Evolutionary conservation across 1,140 invertebrate genomes (phyloP).

Genomic region (Drosophila mayri): DNA sequence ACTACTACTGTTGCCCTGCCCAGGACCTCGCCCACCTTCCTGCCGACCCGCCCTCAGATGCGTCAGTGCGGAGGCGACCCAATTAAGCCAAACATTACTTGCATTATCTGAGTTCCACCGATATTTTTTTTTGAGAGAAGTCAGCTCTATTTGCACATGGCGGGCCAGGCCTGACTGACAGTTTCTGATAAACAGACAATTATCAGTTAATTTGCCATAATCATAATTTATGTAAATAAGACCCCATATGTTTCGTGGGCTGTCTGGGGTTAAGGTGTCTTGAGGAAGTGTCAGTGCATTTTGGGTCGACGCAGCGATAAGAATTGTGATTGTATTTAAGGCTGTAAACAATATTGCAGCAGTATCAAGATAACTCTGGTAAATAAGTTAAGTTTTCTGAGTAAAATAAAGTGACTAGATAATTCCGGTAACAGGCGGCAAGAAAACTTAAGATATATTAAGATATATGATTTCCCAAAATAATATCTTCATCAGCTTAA

Average conservation of each 20-base stretch:
- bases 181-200: conserved; percentile 53
- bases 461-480: neutral
- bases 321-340: neutral
- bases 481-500: neutral
- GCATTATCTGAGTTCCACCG: conserved; percentile 62
- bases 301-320: conserved; percentile 22
- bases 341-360: conserved; percentile 38
- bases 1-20: conserved; percentile 20
- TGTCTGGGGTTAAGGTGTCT: conserved; percentile 9
- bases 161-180: conserved; percentile 14
- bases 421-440: neutral
- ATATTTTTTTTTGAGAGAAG: conserved; percentile 41
- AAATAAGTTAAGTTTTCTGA: conserved; percentile 21
- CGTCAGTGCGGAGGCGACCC: conserved; percentile 48
- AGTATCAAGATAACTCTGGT: conserved; percentile 24
- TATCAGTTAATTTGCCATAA: conserved; percentile 61
- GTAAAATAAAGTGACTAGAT: conserved; percentile 1
- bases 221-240: conserved; percentile 18
- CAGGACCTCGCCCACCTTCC: conserved; percentile 37
- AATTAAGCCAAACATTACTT: conserved; percentile 72
- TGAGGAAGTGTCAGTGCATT: conserved; percentile 27
- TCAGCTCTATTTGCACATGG: conserved; percentile 45
- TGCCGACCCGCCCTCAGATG: neutral
- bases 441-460: neutral
- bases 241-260: conserved; percentile 23